phyloP scores from a whole-genome alignment of 2,113 vertebrate genomes.

The Indicator maculatus region DNA sequence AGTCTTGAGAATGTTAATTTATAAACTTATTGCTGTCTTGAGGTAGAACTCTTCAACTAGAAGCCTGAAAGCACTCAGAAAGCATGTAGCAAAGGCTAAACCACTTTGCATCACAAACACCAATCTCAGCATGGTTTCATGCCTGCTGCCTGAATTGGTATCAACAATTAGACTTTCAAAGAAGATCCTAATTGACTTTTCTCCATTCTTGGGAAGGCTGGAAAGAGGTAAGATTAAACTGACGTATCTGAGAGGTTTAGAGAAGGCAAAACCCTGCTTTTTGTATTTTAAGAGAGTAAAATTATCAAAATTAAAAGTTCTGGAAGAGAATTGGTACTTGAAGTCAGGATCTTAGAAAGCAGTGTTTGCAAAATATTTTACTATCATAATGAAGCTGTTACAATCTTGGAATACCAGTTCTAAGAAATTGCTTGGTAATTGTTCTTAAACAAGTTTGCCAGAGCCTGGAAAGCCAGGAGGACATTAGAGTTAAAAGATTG shows the following conservation, averaged over 20 bases:
- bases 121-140: not conserved
- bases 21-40: not conserved
- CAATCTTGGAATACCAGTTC: not conserved
- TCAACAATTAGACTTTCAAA: not conserved
- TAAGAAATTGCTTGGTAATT: not conserved
- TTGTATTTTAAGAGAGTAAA: not conserved
- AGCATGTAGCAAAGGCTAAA: not conserved
- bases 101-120: not conserved
- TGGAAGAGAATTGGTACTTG: not conserved
- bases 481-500: not conserved
- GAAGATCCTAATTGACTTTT: not conserved
- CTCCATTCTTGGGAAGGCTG: not conserved
- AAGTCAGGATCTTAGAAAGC: not conserved
- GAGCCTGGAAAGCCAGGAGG: not conserved
- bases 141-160: not conserved
- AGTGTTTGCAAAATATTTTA: not conserved
- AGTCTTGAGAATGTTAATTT: constrained; percentile 12
- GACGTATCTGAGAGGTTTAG: not conserved
- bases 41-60: not conserved
- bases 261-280: not conserved
- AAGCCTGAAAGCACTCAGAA: not conserved
- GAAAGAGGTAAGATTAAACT: not conserved
- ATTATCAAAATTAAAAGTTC: not conserved
- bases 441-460: not conserved
- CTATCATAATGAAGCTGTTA: not conserved